Base-by-base conservation (phyloP, 2,797 vertebrate species). In the Falco peregrinus region DNA sequence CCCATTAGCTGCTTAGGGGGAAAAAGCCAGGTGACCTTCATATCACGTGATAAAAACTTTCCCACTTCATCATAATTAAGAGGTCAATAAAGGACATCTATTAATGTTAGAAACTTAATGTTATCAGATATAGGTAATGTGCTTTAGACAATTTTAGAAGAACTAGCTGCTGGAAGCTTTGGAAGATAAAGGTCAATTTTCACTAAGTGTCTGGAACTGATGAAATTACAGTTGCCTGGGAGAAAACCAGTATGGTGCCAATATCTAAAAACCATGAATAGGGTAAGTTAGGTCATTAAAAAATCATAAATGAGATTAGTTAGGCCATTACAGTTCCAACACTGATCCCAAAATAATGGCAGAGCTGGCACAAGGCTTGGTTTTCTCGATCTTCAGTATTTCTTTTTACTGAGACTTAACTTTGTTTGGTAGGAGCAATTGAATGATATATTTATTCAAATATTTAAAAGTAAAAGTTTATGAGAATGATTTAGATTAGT, bases 121-220 rank as follows among this genome's bases (percentile, higher is more conserved):
- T 13, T 90, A 67, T 63, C 19, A 48, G 35, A 73, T 60, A 19
- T 63, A 80, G 68, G 74, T 45, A 84, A 64, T 84, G 11, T 70
- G 15, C 4, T 92, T 87, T 79, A 82, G 29, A 87, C 8, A 82
- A 54, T 90, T 92, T 81, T 24, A 51, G 78, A 68, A 87, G 20
- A 89, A 3, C 7, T 76, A 48, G 31, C 41, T 87, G 50, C 18
- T 92, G 67, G 79, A 90, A 95, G 24, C 67, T 89, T 81, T 92
- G 29, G 31, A 95, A 93, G 63, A 84, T 87, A 93, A 94, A 92
- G 84, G 95, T 94, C 70, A 84, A 31, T 92, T 93, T 93, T 89
- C 51, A 82, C 77, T 89, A 92, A 94, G 39, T 82, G 63, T 87
- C 70, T 90, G 84, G 15, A 92, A 87, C 29, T 54, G 70, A 89